These are phyloP conservation scores for Epinephelus fuscoguttatus DNA, from an alignment of 2,113 vertebrate genomes.

Conservation along the genomic window DNA sequence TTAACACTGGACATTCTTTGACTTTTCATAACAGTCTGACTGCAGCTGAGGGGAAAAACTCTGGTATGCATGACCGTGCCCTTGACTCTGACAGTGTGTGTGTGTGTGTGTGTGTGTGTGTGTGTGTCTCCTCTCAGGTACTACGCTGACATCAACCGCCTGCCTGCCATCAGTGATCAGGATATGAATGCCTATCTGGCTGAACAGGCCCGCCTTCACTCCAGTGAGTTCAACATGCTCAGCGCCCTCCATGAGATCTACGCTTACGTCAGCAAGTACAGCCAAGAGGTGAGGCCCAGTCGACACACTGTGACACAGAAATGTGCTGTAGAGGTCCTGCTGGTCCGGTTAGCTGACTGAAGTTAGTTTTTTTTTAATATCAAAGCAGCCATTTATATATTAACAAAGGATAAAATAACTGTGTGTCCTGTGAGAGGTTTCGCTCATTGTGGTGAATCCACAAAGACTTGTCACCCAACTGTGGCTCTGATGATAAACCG, in stretches of 20 bases:
- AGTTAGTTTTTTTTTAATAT: background rate
- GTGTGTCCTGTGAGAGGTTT: background rate
- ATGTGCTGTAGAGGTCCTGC: background rate
- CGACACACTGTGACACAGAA: background rate
- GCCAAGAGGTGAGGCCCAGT: conserved; percentile 89
- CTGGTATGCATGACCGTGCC: conserved; percentile 38
- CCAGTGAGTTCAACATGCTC: conserved; percentile 93
- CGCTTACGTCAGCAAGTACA: conserved; percentile 96
- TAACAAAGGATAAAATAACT: background rate
- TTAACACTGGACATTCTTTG: conserved; percentile 13
- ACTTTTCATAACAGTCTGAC: conserved; percentile 12
- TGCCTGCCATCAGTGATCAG: conserved; percentile 97
- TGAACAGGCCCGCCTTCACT: conserved; percentile 95
- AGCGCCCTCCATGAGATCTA: conserved; percentile 96
- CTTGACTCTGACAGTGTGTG: conserved; percentile 24
- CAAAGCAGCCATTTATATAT: conserved; percentile 2
- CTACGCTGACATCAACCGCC: conserved; percentile 95
- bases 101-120: conserved; percentile 8
- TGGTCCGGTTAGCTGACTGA: background rate
- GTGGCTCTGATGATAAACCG: too few species aligned
- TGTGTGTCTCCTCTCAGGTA: conserved; percentile 85
- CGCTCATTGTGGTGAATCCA: background rate
- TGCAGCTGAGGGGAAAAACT: conserved; percentile 45
- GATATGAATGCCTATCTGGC: conserved; percentile 99
- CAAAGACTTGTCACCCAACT: background rate